Base-by-base conservation (phyloP, 2,113 vertebrate genomes). In the Pseudorectes ferrugineus region DNA sequence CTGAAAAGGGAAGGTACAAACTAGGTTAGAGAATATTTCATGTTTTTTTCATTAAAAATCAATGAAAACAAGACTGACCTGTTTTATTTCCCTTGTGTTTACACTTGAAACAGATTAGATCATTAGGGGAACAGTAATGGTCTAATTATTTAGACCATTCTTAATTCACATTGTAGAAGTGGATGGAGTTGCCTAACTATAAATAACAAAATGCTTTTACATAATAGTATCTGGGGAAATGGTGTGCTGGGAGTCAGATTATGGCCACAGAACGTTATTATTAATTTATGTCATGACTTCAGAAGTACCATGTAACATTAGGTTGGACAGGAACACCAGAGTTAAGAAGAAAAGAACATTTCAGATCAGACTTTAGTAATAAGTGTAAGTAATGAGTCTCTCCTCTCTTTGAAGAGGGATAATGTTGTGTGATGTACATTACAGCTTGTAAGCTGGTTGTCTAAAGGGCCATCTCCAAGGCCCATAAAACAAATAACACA, bases 21-120 rank as follows among this genome's bases (percentile, higher is more conserved):
- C 42, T 76, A 77, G 49, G 87, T 93, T 92, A 83, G 78, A 93
- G n/a, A 51, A 67, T 71, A 93, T 79, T 82, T 90, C 55, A 62
- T 71, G n/a, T 42, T 92, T 91, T 90, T 76, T 81, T 55, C 89
- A 93, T 93, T 92, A 94, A 96, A 95, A 93, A 80, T 92, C 89
- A 77, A 67, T 85, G 63, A 91, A 79, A 91, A 48, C 66, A 62
- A 81, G 80, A 82, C 42, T 92, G 95, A 85, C 88, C 88, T 95
- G 75, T 26, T 96, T 95, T 95, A 58, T 89, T 67, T 9, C 46
- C 59, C 81, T 66, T 58, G 35, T 80, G 51, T 93, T 96, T 96
- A 92, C 74, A 85, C 78, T 96, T 88, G 63, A 93, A 96, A 94
- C 33, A 85, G 71, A 89, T 92, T 83, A 89, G 77, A 54, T 83